Evolutionary conservation across 2,797 vertebrate species (phyloP), one percentile per base, ranked within the genome.

Genomic region (Falco peregrinus): DNA sequence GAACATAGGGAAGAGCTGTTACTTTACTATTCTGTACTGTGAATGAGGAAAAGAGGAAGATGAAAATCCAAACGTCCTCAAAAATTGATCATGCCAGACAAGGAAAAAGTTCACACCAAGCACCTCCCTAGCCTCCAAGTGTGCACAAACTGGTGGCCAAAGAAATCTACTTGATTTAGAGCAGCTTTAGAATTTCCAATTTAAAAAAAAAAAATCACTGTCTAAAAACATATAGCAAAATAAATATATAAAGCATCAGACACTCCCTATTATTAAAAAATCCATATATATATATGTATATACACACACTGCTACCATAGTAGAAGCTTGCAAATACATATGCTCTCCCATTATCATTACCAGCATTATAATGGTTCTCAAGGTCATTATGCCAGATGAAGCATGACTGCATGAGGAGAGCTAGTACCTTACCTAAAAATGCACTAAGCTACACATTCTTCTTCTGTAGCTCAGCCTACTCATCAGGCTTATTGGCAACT

Each of bases 331-430:
- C 11, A 81, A 75, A 88, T 24, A 25, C 26, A 51, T 1, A 8
- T 54, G 63, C 51, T 84, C 26, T 51, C 24, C 37, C 28, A 78
- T n/a, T 64, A n/a, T 63, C 48, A 35, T 29, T 67, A 11, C 41
- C 59, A 31, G 51, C 13, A 63, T 35, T 83, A 20, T 3, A 93
- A 79, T 64, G 29, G 45, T 10, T 93, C 78, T 65, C 81, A 48
- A 71, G 71, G 54, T 54, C 82, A 73, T 93, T 94, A 31, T 79
- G 79, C 19, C 54, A 90, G 51, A 29, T 16, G 87, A 88, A 88
- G 86, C 93, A 63, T 77, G 75, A 93, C 88, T 39, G 65, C 21
- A 77, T 3, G 6, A 69, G 76, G 28, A 95, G 48, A 69, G 11
- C 39, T 13, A 77, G 84, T 22, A 70, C 60, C 53, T 84, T 69